Evolutionary conservation across 92 coral and sea anemone species (phyloP), one percentile per base, ranked within the genome.

Genomic region (Heteractis magnifica): DNA sequence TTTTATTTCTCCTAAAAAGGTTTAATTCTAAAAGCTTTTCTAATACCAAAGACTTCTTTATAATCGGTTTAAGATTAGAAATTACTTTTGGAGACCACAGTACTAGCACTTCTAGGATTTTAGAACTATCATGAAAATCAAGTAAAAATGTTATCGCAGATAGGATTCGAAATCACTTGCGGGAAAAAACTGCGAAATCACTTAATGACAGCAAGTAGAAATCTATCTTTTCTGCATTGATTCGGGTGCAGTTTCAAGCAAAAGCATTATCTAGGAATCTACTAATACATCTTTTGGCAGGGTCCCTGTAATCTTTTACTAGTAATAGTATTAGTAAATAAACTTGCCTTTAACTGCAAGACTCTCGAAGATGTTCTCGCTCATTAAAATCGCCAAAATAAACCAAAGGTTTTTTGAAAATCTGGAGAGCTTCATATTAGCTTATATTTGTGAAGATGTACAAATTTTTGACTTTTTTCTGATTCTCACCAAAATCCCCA

Each of bases 331-430:
- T 26, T 23, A 68, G 49, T 12, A 41, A 5, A 8, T 15, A 5
- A 11, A 80, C 75, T 65, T 65, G 65, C 83, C 83, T 34, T 65
- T 14, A 8, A 65, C 55, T 52, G 72, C 52, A 2, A 12, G 50
- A 21, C 75, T 64, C 8, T n/a, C 76, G 12, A 80, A 14, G 15
- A 64, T 56, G n/a, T 48, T 48, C 44, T 16, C 56, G 10, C 76
- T 48, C 53, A 51, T 23, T n/a, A 80, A 23, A 15, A 80, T 4
- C 49, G 14, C 53, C 52, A 56, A 4, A 2, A 19, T 20, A 11
- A 21, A 59, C 49, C 8, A 6, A 14, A 79, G 8, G 16, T 56
- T 77, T 20, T 21, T 26, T 10, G 49, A 51, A 55, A 52, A 19
- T 49, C 52, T 71, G 20, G 3, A 48, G 10, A 64, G 19, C 60